Conservation (phyloP, 2,797 vertebrate species). For the Telmatherina bonti region DNA sequence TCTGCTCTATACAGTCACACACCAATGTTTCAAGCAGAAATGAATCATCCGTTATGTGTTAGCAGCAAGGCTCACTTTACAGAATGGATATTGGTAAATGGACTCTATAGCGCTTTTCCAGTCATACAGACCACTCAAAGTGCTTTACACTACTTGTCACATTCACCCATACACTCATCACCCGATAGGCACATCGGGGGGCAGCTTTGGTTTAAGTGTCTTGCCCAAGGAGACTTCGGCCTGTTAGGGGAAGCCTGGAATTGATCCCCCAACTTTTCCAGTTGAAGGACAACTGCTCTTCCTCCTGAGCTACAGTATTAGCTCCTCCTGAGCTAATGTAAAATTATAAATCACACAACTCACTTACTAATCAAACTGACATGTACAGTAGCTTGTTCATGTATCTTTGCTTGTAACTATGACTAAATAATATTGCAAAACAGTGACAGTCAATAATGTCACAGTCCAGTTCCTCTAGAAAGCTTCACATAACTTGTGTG, state of each 20-base stretch:
- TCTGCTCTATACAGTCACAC: slow-evolving; percentile 40
- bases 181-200: no score
- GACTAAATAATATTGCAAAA: not conserved
- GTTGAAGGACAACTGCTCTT: no score
- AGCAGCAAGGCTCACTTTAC: slow-evolving; percentile 35
- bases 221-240: no score
- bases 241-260: no score
- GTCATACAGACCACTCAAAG: no score
- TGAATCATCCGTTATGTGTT: slow-evolving; percentile 61
- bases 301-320: no score
- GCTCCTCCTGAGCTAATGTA: no score
- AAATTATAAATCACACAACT: not conserved
- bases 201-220: no score
- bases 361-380: not conserved
- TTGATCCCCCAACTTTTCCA: no score
- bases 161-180: no score
- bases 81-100: slow-evolving; percentile 51
- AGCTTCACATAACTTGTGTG: slow-evolving; percentile 3
- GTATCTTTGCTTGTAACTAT: not conserved
- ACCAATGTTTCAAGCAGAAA: slow-evolving; percentile 29
- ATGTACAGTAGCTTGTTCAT: not conserved
- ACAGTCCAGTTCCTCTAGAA: not conserved
- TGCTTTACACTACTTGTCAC: no score
- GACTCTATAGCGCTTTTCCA: no score
- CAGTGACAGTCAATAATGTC: not conserved